Evolutionary conservation across 2,797 vertebrate species (phyloP).

Genomic region (Parauchenoglanis ngamensis): DNA sequence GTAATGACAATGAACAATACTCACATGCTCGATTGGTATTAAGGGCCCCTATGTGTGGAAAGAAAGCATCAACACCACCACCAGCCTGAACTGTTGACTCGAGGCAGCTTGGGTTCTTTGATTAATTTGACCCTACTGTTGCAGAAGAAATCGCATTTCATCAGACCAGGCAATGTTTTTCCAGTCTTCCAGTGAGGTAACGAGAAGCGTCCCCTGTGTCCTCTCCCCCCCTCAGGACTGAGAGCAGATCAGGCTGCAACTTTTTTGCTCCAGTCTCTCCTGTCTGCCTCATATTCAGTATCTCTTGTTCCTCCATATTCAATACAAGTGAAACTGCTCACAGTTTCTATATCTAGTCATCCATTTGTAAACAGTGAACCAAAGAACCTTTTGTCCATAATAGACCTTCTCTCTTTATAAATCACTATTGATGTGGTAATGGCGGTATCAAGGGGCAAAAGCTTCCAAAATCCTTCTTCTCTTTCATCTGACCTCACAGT

Average conservation of each 20-base stretch:
- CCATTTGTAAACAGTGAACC: constrained; percentile 5
- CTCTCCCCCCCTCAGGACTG: constrained; percentile 10
- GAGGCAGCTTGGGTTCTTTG: background rate
- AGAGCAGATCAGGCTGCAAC: constrained; percentile 34
- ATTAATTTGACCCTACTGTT: background rate
- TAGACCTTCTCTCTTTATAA: background rate
- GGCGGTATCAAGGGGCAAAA: background rate
- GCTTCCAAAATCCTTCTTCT: constrained; percentile 3
- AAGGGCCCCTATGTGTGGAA: background rate
- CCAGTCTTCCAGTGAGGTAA: constrained; percentile 35
- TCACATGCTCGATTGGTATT: background rate
- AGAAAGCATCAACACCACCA: background rate
- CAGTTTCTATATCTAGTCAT: background rate
- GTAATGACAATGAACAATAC: background rate
- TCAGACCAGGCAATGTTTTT: background rate
- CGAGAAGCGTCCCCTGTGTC: constrained; percentile 24
- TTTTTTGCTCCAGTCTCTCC: constrained; percentile 10
- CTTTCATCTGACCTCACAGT: constrained; percentile 5
- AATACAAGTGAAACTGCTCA: background rate
- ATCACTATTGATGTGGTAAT: constrained; percentile 27
- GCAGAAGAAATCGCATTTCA: no score
- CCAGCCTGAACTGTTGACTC: background rate
- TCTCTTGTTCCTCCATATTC: background rate
- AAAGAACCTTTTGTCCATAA: background rate
- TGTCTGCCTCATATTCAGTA: constrained; percentile 10